Evolutionary conservation across 2,888 invertebrate species (phyloP), one percentile per base, ranked within the genome.

Genomic region (Cerceris ruficornis): DNA sequence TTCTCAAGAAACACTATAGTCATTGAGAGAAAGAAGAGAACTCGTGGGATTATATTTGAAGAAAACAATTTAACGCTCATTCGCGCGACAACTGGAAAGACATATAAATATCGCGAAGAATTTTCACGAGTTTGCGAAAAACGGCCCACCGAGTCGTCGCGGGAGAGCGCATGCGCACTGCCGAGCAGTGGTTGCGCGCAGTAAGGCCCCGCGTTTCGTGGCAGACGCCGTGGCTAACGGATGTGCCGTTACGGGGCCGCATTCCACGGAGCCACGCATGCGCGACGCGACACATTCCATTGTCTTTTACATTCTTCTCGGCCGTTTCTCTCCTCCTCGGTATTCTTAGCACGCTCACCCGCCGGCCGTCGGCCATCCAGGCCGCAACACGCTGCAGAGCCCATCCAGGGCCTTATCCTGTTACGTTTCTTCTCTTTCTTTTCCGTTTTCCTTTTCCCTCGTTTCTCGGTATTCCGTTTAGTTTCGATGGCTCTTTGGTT

Each of bases 211-310:
- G 80, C 80, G 84, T 86, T 82, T 83, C 83, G 80, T 81, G 84
- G 87, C 89, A 88, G 88, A 90, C 86, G 85, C 85, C 88, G 88
- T 88, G 87, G 88, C 87, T 91, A 91, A 91, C 90, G 91, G 90
- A 91, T 91, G 90, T 91, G 90, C 91, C 91, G 91, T 91, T 91
- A 91, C 89, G 90, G 88, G 91, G 88, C 90, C 91, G 90, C 91
- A 91, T 91, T 91, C 91, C 89, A 84, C 83, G 74, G 86, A 90
- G 88, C 85, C 88, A 90, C 90, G 91, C 91, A 91, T 91, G 91
- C 91, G 91, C 91, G 87, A 91, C 90, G 88, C 91, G 88, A 90
- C 89, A 90, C 90, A 90, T 90, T 91, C 89, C 91, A 91, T 90
- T 91, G 90, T 91, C 90, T 90, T 90, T 90, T 89, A 88, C 89